These are phyloP conservation scores for Cinclus mexicanus DNA, from an alignment of 2,113 vertebrate species.

Conservation along the genomic window DNA sequence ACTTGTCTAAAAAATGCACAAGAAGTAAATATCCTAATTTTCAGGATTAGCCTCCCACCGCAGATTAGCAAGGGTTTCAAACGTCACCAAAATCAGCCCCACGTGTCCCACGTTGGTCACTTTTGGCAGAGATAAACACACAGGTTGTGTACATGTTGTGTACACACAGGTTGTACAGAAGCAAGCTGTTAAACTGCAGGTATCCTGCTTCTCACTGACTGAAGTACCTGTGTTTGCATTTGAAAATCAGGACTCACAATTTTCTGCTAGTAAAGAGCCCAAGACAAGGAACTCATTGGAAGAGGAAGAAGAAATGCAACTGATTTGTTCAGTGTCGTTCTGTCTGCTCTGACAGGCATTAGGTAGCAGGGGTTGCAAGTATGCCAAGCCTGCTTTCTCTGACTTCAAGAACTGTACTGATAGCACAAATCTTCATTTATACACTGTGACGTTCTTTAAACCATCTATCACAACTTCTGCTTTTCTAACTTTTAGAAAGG, in stretches of 20 bases:
- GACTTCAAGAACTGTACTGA: background rate
- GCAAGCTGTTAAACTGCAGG: background rate
- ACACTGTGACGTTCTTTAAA: background rate
- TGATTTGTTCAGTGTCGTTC: background rate
- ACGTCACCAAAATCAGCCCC: background rate
- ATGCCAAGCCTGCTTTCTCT: background rate
- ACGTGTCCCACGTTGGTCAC: rapidly evolving
- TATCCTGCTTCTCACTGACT: background rate
- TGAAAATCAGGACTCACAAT: background rate
- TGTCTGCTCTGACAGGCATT: background rate
- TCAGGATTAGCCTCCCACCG: background rate
- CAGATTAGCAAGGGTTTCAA: background rate
- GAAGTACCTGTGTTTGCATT: background rate
- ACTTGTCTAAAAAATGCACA: background rate
- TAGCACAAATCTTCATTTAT: background rate
- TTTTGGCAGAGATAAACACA: background rate
- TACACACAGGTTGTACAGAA: background rate
- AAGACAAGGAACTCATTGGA: background rate
- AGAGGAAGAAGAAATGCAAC: background rate
- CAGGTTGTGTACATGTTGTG: background rate
- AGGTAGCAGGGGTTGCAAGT: background rate
- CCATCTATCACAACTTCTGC: background rate
- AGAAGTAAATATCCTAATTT: background rate
- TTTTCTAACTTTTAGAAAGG: background rate
- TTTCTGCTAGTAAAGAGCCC: background rate